Evolutionary conservation across 2,797 vertebrate species (phyloP), one percentile per base, ranked within the genome.

Genomic region (Lindbergichthys nudifrons): DNA sequence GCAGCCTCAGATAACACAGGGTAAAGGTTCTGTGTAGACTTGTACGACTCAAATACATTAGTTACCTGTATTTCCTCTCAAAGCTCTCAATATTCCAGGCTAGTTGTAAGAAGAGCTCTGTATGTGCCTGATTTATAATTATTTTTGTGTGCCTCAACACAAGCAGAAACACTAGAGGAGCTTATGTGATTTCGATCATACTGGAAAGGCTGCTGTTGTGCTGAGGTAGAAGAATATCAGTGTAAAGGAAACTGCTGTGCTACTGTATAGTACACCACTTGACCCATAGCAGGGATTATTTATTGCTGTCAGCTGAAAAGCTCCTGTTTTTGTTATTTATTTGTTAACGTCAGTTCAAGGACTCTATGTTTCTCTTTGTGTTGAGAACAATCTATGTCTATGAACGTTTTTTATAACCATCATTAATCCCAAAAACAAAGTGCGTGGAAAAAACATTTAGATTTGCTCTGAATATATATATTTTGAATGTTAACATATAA

Each of bases 211-310:
- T 78, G 73, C 85, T 46, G 75, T 71, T 76, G 57, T 93, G 88
- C 89, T 89, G 83, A 89, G 84, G 76, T 88, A 10, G 89, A 89
- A 73, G 78, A 90, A 91, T 82, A 79, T 76, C 75, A 67, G 41
- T 71, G 78, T 54, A 66, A 84, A 77, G 62, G 75, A 84, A 90
- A 88, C 79, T 74, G 88, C 87, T 85, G 84, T 62, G 78, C 73
- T 75, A n/a, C n/a, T n/a, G n/a, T n/a, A 46, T 68, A 70, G 61
- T 62, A 70, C 79, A 77, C 66, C 80, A 81, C 80, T 84, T 85
- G 85, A 89, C 76, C 84, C 75, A 67, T 76, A 73, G 83, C 83
- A 64, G 63, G 66, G 69, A 82, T 89, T 93, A 89, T 88, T 89
- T 87, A 89, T 89, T 75, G 75, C 81, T 79, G 84, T 86, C 88